Evolutionary conservation across 2,113 vertebrate genomes (phyloP), one percentile per base, ranked within the genome.

Genomic region (Trogon surrucura): DNA sequence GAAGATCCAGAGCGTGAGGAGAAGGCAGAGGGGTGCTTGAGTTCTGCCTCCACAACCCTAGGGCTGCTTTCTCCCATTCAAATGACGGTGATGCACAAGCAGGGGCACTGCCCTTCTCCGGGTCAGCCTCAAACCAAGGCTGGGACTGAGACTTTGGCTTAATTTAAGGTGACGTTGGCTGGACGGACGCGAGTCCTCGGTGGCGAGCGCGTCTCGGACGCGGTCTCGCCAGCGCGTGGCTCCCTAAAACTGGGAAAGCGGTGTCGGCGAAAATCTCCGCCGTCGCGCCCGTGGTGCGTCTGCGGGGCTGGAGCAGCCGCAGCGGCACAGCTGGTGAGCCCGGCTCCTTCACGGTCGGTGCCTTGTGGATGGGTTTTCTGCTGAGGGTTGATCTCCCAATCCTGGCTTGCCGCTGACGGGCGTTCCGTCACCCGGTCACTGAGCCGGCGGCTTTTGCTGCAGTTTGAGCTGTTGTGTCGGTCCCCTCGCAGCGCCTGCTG

Each of bases 181-280:
- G 75, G 38, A 1, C 4, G 20, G 16, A 4, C 1, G 0, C 0
- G 32, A 50, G 13, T 50, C 11, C 38, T 82, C 67, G 2, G 54
- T 11, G 3, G 3, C 5, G 58, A 22, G 60, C 6, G 27, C 41
- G 2, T 23, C 50, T 75, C 36, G 2, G 45, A 30, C 6, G 0
- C 5, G 30, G 44, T n/a, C 62, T 66, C 1, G 0, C 6, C 34
- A 57, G 34, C 7, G 3, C 12, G 1, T 20, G 30, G 32, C 41
- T 57, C 19, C 77, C 60, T 45, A 22, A 20, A 23, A 9, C 13
- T 3, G 34, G 67, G 34, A 6, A 21, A n/a, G 19, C 5, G 57
- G 32, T 29, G 8, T 45, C 23, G 25, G 32, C 25, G 51, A 21
- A 69, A 73, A 53, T 8, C 36, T 44, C 2, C 3, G 3, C 41